These are phyloP conservation scores for Noctuana brunneofusca DNA, from an alignment of 2,888 invertebrate species.

Conservation along the genomic window DNA sequence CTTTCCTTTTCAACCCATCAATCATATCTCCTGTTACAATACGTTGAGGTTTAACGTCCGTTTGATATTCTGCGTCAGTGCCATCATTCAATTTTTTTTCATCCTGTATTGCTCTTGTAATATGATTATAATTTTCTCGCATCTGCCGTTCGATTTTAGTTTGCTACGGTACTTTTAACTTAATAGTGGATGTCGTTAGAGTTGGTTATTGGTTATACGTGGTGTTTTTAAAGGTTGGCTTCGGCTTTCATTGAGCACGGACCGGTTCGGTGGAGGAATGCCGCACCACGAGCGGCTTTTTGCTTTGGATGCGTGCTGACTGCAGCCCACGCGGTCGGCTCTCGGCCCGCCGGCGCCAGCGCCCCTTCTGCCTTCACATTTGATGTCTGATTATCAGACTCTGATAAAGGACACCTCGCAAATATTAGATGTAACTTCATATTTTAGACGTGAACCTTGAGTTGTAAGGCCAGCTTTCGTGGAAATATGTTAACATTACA, in stretches of 20 bases:
- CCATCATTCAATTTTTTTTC: constrained; percentile 73
- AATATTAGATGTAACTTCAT: constrained; percentile 61
- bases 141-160: constrained; percentile 39
- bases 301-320: constrained; percentile 67
- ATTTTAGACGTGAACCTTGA: constrained; percentile 31
- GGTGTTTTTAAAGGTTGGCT: constrained; percentile 40
- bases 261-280: constrained; percentile 78
- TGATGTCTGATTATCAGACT: too few species aligned
- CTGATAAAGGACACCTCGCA: constrained; percentile 70
- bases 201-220: constrained; percentile 50
- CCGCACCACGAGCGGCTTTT: constrained; percentile 70
- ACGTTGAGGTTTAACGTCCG: constrained; percentile 51
- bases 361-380: constrained; percentile 53
- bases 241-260: constrained; percentile 73
- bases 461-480: background rate
- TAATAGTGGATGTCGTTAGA: constrained; percentile 43
- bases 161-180: constrained; percentile 42
- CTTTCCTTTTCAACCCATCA: constrained; percentile 55
- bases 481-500: too few species aligned
- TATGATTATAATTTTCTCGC: constrained; percentile 68
- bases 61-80: constrained; percentile 62
- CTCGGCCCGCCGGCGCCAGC: constrained; percentile 53
- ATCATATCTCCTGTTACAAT: constrained; percentile 55
- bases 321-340: constrained; percentile 66
- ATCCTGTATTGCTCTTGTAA: constrained; percentile 66